These are phyloP conservation scores for Gortyna flavago DNA, from an alignment of 2,888 invertebrate genomes.

Conservation along the genomic window DNA sequence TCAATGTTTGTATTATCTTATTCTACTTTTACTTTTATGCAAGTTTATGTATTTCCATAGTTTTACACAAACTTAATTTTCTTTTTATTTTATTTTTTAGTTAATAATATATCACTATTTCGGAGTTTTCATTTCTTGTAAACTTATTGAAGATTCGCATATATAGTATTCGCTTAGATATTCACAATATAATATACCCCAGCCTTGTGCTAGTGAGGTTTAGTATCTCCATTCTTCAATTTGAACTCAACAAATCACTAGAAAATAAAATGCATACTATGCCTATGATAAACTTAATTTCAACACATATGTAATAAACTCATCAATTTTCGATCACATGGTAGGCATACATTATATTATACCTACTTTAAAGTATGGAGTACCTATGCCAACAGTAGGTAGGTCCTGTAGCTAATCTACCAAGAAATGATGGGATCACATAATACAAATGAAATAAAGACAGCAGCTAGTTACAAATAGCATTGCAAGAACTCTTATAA, in stretches of 20 bases:
- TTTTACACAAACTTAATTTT: conserved; percentile 47
- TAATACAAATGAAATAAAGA: neutral
- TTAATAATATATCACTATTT: neutral
- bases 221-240: neutral
- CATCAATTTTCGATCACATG: neutral
- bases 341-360: too few species aligned
- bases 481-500: neutral
- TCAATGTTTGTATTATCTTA: conserved; percentile 9
- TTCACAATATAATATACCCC: neutral
- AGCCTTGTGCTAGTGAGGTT: conserved; percentile 22
- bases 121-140: neutral
- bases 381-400: conserved; percentile 4
- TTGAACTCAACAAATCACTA: conserved; percentile 1
- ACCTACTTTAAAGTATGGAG: neutral
- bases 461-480: neutral
- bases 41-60: conserved; percentile 20
- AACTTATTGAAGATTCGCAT: neutral
- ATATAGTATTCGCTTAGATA: neutral
- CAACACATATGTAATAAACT: neutral
- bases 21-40: conserved; percentile 5
- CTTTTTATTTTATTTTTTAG: conserved; percentile 7
- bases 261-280: neutral
- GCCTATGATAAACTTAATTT: neutral
- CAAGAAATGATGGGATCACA: neutral
- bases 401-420: neutral